These are phyloP conservation scores for Accipiter virgatus DNA, from an alignment of 2,113 vertebrate genomes.

Conservation along the genomic window DNA sequence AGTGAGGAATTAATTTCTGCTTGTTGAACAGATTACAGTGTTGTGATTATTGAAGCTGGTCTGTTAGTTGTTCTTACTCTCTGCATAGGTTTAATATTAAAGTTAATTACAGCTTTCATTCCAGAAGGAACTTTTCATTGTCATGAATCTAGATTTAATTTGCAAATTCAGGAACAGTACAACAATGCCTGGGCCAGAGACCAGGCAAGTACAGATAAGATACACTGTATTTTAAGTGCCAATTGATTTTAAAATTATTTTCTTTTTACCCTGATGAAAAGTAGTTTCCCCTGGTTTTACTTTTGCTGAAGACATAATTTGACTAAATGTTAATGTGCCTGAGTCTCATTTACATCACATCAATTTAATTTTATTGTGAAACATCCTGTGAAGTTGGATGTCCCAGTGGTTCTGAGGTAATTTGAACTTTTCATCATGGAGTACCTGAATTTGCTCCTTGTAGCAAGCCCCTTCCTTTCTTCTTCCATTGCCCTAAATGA, in stretches of 20 bases:
- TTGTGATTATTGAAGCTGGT: neutral
- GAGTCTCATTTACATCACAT: neutral
- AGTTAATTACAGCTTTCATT: neutral
- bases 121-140: neutral
- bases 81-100: neutral
- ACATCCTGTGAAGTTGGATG: neutral
- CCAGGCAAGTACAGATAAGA: neutral
- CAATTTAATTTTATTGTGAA: neutral
- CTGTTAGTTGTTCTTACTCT: neutral
- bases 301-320: neutral
- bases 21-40: neutral
- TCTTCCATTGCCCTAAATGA: neutral
- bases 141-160: neutral
- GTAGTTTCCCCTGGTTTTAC: neutral
- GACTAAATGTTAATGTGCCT: neutral
- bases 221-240: neutral
- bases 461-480: neutral
- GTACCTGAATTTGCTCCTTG: neutral
- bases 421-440: neutral
- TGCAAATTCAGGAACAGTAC: neutral
- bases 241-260: neutral
- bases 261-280: neutral
- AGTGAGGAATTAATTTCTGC: neutral
- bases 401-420: neutral
- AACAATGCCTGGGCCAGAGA: neutral